A percentile compares a stretch with the other conserved stretches of the same genome.
Conservation (phyloP, 1,140 invertebrate genomes). For the Drosophila albomicans region DNA sequence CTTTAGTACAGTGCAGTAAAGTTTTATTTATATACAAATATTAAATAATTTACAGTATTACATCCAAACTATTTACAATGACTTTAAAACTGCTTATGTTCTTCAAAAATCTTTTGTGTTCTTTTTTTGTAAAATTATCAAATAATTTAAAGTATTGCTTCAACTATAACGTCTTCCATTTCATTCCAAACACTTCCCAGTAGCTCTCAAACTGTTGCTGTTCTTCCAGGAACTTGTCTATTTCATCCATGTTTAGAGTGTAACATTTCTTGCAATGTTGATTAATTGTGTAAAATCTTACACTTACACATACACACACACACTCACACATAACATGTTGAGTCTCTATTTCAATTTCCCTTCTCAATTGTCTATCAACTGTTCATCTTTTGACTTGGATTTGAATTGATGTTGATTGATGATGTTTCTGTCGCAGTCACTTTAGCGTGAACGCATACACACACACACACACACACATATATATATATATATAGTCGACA, state of each 20-base stretch:
- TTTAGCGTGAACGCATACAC: not conserved
- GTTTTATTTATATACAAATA: too few relatives aligned
- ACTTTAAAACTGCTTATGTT: too few relatives aligned
- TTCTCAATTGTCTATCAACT: slow-evolving; percentile 45
- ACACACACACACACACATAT: not conserved
- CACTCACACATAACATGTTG: not conserved
- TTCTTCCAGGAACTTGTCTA: not conserved
- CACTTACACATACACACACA: slow-evolving; percentile 3
- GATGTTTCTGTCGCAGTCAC: slow-evolving; percentile 33
- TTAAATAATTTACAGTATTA: too few relatives aligned
- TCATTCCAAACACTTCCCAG: not conserved
- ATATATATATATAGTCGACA: too few relatives aligned
- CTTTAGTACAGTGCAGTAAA: too few relatives aligned
- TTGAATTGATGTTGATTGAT: slow-evolving; percentile 60
- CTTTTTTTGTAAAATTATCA: too few relatives aligned
- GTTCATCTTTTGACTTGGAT: slow-evolving; percentile 53
- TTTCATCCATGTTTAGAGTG: slow-evolving; percentile 5
- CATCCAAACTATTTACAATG: too few relatives aligned
- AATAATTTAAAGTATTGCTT: too few relatives aligned
- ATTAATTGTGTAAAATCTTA: slow-evolving; percentile 35
- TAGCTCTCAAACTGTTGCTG: not conserved
- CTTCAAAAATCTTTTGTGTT: too few relatives aligned
- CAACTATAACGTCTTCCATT: not conserved
- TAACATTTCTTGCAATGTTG: slow-evolving; percentile 30
- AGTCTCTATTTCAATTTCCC: slow-evolving; percentile 44